These are phyloP conservation scores for Petroica traversi DNA, from an alignment of 2,113 vertebrate genomes.

Conservation along the genomic window DNA sequence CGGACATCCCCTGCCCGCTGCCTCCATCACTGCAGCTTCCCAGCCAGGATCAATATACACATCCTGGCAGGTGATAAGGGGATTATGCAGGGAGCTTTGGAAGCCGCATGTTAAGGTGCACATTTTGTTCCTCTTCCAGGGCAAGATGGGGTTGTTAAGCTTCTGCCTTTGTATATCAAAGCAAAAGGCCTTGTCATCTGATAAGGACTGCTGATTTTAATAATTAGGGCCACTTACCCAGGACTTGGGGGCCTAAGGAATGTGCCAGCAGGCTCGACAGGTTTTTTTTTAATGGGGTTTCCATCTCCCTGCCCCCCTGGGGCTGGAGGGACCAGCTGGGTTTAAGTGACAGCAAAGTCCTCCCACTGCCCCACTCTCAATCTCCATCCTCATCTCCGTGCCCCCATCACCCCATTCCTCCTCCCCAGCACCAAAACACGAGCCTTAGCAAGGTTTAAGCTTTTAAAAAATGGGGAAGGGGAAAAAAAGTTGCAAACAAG, in stretches of 20 bases:
- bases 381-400: neutral
- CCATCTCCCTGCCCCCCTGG: constrained; percentile 9
- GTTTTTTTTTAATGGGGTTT: constrained; percentile 15
- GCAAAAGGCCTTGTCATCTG: constrained; percentile 34
- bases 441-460: neutral
- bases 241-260: constrained; percentile 48
- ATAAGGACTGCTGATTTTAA: constrained; percentile 62
- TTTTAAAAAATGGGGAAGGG: neutral
- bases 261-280: constrained; percentile 55
- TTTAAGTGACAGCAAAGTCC: constrained; percentile 56
- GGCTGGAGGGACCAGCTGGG: constrained; percentile 14
- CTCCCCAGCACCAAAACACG: neutral
- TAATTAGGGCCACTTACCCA: constrained; percentile 65
- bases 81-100: constrained; percentile 18
- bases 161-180: constrained; percentile 54
- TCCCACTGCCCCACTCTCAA: neutral
- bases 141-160: constrained; percentile 33
- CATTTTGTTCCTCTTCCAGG: constrained; percentile 35
- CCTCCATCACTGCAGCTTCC: neutral
- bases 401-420: constrained; percentile 45
- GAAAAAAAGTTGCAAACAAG: neutral
- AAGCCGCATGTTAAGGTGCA: neutral
- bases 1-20: neutral
- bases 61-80: constrained; percentile 14
- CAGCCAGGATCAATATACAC: neutral